phyloP scores from a whole-genome alignment of 2,113 vertebrate species.

The Amphilophus citrinellus region DNA sequence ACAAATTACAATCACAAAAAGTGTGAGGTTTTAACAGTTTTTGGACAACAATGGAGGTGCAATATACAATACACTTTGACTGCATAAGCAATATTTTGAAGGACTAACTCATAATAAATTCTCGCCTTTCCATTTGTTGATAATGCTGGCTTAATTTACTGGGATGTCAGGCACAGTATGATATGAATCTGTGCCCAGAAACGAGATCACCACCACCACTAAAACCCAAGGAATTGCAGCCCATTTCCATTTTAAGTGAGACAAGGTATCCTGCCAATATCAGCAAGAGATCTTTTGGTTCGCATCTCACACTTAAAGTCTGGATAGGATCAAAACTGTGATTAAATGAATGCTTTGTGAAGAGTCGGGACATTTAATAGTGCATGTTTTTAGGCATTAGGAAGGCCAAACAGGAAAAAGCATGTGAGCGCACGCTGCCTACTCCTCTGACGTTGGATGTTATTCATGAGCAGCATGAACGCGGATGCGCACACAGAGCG shows the following conservation, averaged over 20 bases:
- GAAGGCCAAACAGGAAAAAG: neutral
- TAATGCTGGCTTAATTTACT: neutral
- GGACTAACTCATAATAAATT: neutral
- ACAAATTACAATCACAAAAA: neutral
- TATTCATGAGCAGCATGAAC: slow-evolving; percentile 36
- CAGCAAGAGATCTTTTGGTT: neutral
- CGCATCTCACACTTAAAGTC: neutral
- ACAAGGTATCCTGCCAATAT: neutral
- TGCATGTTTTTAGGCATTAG: neutral
- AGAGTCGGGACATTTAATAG: neutral
- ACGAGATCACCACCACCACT: neutral
- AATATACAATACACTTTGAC: neutral
- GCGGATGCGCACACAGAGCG: slow-evolving; percentile 1
- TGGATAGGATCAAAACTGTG: neutral
- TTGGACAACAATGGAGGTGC: neutral
- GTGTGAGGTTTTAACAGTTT: neutral
- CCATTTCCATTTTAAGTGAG: slow-evolving; percentile 1
- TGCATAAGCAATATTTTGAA: neutral
- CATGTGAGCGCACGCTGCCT: slow-evolving; percentile 34
- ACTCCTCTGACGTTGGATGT: slow-evolving; percentile 43
- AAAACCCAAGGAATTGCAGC: neutral
- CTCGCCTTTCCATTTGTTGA: neutral
- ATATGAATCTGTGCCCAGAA: neutral
- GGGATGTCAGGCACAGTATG: neutral
- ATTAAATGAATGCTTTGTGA: neutral